These are phyloP conservation scores for Caretta caretta DNA, from an alignment of 2,113 vertebrate species.

Conservation along the genomic window DNA sequence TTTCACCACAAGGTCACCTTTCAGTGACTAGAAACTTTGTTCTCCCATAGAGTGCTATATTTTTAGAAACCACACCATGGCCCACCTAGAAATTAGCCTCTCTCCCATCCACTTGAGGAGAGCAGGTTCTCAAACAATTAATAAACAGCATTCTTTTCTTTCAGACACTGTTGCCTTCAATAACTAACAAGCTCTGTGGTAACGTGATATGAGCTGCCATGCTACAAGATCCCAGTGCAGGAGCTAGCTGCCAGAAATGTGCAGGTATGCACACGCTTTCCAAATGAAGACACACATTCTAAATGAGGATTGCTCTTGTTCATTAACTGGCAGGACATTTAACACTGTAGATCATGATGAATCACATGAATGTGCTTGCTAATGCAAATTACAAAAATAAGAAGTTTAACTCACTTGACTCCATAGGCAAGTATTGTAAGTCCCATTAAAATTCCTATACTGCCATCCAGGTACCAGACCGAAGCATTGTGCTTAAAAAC, in stretches of 20 bases:
- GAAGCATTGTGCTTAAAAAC: conserved; percentile 91
- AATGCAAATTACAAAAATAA: not conserved
- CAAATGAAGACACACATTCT: not conserved
- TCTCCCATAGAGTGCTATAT: not conserved
- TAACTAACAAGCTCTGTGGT: not conserved
- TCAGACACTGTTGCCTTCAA: not conserved
- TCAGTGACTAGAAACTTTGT: not conserved
- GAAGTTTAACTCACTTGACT: conserved; percentile 88
- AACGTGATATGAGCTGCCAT: not conserved
- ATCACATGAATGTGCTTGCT: not conserved
- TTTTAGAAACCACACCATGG: not conserved
- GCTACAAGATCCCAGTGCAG: not conserved
- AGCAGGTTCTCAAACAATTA: not conserved
- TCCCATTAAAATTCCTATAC: conserved; percentile 93
- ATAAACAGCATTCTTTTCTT: not conserved
- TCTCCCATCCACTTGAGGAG: not conserved
- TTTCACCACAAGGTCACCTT: not conserved
- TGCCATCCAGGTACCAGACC: conserved; percentile 96
- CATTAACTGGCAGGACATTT: not conserved
- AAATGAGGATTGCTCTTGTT: not conserved
- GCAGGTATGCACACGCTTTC: not conserved
- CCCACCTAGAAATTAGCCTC: not conserved
- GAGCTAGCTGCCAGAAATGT: not conserved
- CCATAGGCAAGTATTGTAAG: conserved; percentile 96
- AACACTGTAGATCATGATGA: not conserved